A percentile compares a stretch with the other conserved stretches of the same genome.
Conservation (phyloP, 2,797 vertebrate species). For the Sebastes kiyomatsui region DNA sequence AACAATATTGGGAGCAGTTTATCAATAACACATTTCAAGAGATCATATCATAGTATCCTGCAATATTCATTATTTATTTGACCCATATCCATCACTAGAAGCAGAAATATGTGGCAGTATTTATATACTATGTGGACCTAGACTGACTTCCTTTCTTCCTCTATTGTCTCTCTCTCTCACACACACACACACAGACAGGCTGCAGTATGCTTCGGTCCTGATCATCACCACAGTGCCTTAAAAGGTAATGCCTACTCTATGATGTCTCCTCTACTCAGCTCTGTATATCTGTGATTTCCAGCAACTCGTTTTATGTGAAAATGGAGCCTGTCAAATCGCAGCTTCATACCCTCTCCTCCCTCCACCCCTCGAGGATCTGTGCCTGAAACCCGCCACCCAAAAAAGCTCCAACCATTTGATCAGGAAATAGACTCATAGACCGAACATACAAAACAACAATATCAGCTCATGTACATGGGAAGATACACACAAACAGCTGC, state of each 20-base stretch:
- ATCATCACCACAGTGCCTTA: slow-evolving; percentile 23
- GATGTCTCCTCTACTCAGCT: slow-evolving; percentile 32
- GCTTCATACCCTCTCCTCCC: slow-evolving; percentile 6
- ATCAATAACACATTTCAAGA: not conserved
- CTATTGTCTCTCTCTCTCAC: not conserved
- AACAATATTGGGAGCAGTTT: not conserved
- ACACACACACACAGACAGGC: too few relatives aligned
- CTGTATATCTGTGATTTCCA: slow-evolving; percentile 41
- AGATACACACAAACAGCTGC: not conserved
- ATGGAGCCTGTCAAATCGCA: slow-evolving; percentile 43
- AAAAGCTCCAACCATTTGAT: not conserved
- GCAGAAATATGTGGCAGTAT: not conserved
- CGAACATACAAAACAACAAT: not conserved
- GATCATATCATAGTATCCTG: not conserved
- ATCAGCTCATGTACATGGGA: not conserved
- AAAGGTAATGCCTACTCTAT: slow-evolving; percentile 20
- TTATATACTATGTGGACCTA: not conserved
- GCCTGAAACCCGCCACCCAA: slow-evolving; percentile 4
- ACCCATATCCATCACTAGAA: not conserved
- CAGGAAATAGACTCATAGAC: slow-evolving; percentile 4
- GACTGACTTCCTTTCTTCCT: not conserved
- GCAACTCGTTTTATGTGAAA: slow-evolving; percentile 44
- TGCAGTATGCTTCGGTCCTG: slow-evolving; percentile 3
- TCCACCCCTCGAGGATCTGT: not conserved
- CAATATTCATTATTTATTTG: not conserved